These are phyloP conservation scores for Nestor notabilis DNA, from an alignment of 2,113 vertebrate genomes.

Conservation along the genomic window DNA sequence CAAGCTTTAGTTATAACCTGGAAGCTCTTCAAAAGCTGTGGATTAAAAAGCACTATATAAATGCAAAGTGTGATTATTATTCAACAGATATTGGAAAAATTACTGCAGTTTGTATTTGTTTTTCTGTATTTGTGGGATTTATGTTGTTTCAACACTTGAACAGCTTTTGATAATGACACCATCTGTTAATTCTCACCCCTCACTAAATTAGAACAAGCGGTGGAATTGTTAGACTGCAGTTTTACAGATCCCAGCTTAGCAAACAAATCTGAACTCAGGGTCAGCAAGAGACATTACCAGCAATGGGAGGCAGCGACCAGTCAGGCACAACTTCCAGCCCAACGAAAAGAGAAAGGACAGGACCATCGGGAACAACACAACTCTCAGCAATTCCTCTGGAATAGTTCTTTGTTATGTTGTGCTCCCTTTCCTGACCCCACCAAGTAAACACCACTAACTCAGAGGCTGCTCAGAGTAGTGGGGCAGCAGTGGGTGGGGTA, in stretches of 20 bases:
- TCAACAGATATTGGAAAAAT: constrained; percentile 48
- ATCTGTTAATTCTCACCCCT: constrained; percentile 64
- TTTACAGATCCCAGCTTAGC: constrained; percentile 19
- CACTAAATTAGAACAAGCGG: constrained; percentile 30
- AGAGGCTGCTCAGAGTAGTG: not conserved
- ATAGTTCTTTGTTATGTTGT: not conserved
- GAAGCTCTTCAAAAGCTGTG: constrained; percentile 28
- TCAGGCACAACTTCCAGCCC: not conserved
- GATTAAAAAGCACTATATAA: not conserved
- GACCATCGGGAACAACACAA: fast-evolving
- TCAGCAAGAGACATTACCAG: not conserved
- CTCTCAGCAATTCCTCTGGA: not conserved
- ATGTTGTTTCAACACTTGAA: constrained; percentile 59
- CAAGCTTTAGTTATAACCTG: not conserved
- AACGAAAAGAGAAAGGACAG: not conserved
- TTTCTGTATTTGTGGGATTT: constrained; percentile 47
- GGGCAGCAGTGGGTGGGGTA: not conserved
- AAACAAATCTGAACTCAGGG: constrained; percentile 4
- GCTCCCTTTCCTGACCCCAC: not conserved
- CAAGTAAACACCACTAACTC: not conserved
- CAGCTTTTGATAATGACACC: constrained; percentile 69
- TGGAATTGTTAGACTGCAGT: constrained; percentile 15
- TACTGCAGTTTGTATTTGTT: constrained; percentile 51
- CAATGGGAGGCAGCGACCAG: not conserved
- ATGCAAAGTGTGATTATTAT: constrained; percentile 27